phyloP scores from a whole-genome alignment of 2,113 vertebrate genomes.

The Guaruba guarouba region DNA sequence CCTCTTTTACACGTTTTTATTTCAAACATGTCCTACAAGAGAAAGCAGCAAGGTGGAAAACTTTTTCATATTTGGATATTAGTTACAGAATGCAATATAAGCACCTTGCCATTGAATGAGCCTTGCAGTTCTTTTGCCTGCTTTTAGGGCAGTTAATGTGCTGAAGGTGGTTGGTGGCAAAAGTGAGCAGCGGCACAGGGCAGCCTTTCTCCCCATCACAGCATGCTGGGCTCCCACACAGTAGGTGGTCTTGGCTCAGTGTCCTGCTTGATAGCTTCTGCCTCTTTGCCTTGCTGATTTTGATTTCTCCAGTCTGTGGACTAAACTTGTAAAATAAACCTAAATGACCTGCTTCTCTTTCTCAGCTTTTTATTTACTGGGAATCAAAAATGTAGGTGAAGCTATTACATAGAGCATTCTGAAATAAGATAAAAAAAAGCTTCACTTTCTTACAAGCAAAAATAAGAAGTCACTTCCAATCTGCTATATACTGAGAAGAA shows the following conservation, averaged over 20 bases:
- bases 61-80: neutral
- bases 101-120: neutral
- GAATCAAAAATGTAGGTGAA: neutral
- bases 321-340: neutral
- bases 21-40: neutral
- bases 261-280: neutral
- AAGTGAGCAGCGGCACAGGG: neutral
- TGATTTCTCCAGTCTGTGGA: neutral
- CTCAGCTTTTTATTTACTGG: neutral
- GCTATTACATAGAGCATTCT: neutral
- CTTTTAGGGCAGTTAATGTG: neutral
- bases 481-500: neutral
- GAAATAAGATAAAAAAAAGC: neutral
- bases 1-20: neutral
- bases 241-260: neutral
- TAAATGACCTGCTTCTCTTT: neutral
- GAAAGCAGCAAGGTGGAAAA: neutral
- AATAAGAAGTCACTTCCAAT: neutral
- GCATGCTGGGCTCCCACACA: neutral
- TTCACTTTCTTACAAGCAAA: neutral
- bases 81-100: neutral
- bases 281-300: neutral
- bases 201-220: neutral
- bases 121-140: neutral
- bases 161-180: neutral